Evolutionary conservation across 2,113 vertebrate species (phyloP), one percentile per base, ranked within the genome.

Genomic region (Cheirogaleus medius): DNA sequence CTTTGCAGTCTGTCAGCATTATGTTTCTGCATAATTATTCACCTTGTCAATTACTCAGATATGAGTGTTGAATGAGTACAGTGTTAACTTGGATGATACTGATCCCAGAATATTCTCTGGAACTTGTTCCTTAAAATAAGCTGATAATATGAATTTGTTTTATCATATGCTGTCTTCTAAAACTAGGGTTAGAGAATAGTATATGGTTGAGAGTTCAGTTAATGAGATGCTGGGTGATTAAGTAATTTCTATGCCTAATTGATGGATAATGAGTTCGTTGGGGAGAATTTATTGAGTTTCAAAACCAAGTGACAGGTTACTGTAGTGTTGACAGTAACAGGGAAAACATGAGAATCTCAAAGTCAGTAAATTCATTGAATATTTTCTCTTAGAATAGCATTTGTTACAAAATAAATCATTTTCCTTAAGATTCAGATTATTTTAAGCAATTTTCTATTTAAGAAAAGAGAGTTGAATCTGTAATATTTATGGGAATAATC

Each of bases 11-110:
- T 89, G 82, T 81, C 39, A 78, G 54, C 56, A 60, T 85, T 37
- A 9, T 58, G 73, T 64, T 85, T 95, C 29, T 89, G 73, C 10
- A 20, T 83, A 87, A 89, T 93, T 94, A 89, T 89, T 96, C 91
- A 97, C 91, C 85, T 95, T 96, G 96, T 96, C 96, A 96, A 52
- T 95, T 93, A 95, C 91, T 87, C 25, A 8, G 44, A 91, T 82
- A 14, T 89, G 82, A 88, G 39, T 93, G 85, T 64, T 92, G 86
- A 96, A 82, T 25, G 44, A 95, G 54, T 78, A 80, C 34, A 69
- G 18, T 56, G 49, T 95, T 90, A 78, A 66, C 60, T 94, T 2
- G 10, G 87, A 94, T 74, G 68, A 80, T 77, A 64, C 42, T 86
- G 54, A 78, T 91, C 52, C 29, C 71, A 97, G 44, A 78, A 74